Percentiles rank a stretch among this genome's conserved stretches.
phyloP scores from a whole-genome alignment of 2,888 invertebrate genomes.

The Acronicta leporina region DNA sequence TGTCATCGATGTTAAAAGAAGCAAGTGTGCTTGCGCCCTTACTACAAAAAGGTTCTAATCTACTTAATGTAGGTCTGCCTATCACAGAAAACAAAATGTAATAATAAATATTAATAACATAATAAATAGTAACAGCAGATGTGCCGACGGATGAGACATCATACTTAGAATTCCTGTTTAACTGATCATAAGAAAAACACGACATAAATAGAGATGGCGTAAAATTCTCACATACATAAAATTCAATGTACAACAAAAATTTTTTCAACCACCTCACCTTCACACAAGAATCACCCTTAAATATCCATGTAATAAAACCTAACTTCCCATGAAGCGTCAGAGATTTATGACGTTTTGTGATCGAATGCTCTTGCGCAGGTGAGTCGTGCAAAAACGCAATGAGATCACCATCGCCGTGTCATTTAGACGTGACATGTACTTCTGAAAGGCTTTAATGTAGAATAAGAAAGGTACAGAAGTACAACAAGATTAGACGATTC shows the following conservation, averaged over 20 bases:
- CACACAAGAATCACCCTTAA: conserved; percentile 14
- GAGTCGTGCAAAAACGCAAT: conserved; percentile 85
- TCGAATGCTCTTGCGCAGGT: conserved; percentile 58
- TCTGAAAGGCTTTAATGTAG: conserved; percentile 23
- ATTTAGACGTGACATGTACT: conserved; percentile 74
- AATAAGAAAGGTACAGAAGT: conserved; percentile 37
- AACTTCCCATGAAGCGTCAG: conserved; percentile 3
- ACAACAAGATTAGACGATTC: neutral
- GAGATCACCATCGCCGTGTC: conserved; percentile 80
- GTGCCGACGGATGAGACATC: conserved; percentile 49
- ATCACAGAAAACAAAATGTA: neutral
- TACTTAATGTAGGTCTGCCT: conserved; percentile 2
- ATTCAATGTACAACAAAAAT: conserved; percentile 49
- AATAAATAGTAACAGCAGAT: conserved; percentile 44
- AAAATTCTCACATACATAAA: conserved; percentile 58
- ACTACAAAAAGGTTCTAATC: neutral
- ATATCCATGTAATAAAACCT: neutral
- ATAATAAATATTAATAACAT: conserved; percentile 11
- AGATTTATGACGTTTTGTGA: conserved; percentile 48
- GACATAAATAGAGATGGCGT: conserved; percentile 48
- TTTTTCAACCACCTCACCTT: conserved; percentile 14
- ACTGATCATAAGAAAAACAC: conserved; percentile 47
- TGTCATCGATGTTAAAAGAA: too few relatives aligned
- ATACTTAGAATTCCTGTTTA: conserved; percentile 49
- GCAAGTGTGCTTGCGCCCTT: neutral